A percentile compares a stretch with the other conserved stretches of the same genome.
Evolutionary conservation across 2,113 vertebrate species (phyloP).

Genomic region (Bufo gargarizans): DNA sequence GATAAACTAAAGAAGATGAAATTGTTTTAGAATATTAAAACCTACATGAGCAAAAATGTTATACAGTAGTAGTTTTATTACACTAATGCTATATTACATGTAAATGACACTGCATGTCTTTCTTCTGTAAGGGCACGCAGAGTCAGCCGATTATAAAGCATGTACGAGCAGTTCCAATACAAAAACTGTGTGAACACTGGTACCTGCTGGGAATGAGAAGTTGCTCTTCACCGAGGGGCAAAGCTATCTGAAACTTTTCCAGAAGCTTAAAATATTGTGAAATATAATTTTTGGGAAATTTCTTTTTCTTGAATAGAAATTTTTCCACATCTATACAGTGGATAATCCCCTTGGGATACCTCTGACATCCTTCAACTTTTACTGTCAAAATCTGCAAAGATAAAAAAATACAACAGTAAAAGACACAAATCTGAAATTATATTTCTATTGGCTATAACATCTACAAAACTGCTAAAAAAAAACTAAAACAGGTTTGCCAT

Average conservation of each 20-base stretch:
- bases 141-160: not conserved
- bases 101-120: not conserved
- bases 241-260: conserved; percentile 93
- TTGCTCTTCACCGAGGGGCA: conserved; percentile 88
- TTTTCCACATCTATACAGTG: conserved; percentile 83
- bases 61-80: not conserved
- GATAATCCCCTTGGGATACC: conserved; percentile 84
- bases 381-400: conserved; percentile 76
- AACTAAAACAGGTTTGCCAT: not conserved
- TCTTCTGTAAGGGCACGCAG: not conserved
- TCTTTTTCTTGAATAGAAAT: conserved; percentile 82
- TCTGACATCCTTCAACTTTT: conserved; percentile 77
- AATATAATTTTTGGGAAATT: conserved; percentile 86
- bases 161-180: not conserved
- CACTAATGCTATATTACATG: not conserved
- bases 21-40: not conserved
- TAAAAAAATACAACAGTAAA: not conserved
- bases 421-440: not conserved
- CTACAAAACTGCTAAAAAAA: not conserved
- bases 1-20: conserved; percentile 77
- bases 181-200: not conserved
- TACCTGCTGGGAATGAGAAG: conserved; percentile 94
- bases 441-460: not conserved
- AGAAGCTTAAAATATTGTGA: conserved; percentile 90
- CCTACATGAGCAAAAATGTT: not conserved